Percentiles rank a stretch among this genome's conserved stretches.
Conservation (phyloP, 1,140 invertebrate genomes). For the Drosophila sucinea region DNA sequence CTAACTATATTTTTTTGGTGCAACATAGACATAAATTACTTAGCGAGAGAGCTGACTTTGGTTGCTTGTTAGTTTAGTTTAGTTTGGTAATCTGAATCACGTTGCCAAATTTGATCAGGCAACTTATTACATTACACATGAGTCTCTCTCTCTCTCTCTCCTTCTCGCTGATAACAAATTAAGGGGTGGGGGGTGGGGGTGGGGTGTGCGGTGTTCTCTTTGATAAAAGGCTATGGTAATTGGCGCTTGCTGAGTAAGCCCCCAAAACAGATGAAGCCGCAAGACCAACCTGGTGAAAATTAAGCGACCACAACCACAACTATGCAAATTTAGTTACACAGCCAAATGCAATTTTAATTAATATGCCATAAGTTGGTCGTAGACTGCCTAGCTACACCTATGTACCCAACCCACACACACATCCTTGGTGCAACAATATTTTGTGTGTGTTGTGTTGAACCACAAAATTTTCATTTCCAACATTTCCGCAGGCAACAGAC, state of each 20-base stretch:
- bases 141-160: neutral
- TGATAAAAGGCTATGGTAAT: conserved; percentile 27
- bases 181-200: neutral
- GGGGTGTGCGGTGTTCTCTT: neutral
- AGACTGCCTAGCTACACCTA: conserved; percentile 7
- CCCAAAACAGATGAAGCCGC: conserved; percentile 10
- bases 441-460: conserved; percentile 40
- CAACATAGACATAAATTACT: neutral
- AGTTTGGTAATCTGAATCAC: neutral
- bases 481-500: conserved; percentile 49
- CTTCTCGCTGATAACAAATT: neutral
- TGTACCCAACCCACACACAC: neutral
- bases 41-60: too few relatives aligned
- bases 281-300: conserved; percentile 31
- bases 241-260: neutral
- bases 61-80: neutral
- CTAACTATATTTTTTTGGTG: too few relatives aligned
- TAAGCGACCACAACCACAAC: conserved; percentile 29
- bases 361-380: conserved; percentile 42
- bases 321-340: conserved; percentile 35
- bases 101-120: neutral
- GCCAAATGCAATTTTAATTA: conserved; percentile 71
- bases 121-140: conserved; percentile 1
- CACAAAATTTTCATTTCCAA: conserved; percentile 73
- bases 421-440: conserved; percentile 16